Evolutionary conservation across 2,797 vertebrate species (phyloP).

Genomic region (Acanthis flammea): DNA sequence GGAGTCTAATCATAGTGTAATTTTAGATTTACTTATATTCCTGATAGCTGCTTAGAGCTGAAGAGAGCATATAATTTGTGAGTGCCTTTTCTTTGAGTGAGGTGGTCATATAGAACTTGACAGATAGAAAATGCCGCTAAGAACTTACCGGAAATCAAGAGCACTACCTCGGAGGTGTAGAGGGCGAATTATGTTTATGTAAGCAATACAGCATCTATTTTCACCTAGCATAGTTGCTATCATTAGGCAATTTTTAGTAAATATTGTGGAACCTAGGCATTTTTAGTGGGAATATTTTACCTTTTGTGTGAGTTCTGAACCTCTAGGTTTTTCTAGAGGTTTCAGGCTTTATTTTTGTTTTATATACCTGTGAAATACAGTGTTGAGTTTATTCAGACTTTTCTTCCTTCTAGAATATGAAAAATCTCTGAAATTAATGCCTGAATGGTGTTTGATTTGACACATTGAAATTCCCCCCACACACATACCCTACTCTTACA

Average conservation of each 20-base stretch:
- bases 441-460: conserved; percentile 38
- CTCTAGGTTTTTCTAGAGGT: background rate
- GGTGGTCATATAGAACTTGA: background rate
- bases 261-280: background rate
- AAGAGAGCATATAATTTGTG: background rate
- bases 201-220: background rate
- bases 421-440: background rate
- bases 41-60: background rate
- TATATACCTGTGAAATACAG: background rate
- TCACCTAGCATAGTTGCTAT: background rate
- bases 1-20: background rate
- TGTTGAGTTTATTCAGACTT: background rate
- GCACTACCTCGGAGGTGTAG: background rate
- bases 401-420: background rate
- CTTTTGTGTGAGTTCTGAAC: background rate
- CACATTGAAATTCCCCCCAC: conserved; percentile 10
- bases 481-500: background rate
- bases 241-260: background rate
- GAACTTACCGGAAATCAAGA: background rate
- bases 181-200: background rate
- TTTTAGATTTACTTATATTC: background rate
- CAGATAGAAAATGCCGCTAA: background rate
- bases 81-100: background rate
- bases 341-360: background rate
- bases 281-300: background rate